These are phyloP conservation scores for Ctena decussata DNA, from an alignment of 2,888 invertebrate species.

Conservation along the genomic window DNA sequence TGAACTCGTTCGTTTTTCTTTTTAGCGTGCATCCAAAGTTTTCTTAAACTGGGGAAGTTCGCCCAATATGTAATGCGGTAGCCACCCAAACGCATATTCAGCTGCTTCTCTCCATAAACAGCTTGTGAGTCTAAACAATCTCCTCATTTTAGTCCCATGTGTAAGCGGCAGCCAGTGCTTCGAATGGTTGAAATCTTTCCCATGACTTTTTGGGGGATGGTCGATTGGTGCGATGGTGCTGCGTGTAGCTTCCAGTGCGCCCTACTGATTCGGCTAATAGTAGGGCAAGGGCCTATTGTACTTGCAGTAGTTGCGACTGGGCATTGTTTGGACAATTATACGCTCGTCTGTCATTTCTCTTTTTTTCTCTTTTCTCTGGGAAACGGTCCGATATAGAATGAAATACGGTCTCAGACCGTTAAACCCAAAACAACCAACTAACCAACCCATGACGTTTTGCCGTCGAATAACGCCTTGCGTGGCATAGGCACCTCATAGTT, in stretches of 20 bases:
- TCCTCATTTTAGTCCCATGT: neutral
- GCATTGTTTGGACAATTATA: too few species aligned
- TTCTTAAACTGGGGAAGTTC: neutral
- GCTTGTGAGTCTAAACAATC: constrained; percentile 1
- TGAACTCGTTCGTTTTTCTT: constrained; percentile 26
- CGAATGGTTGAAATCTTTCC: constrained; percentile 4
- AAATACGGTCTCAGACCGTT: too few species aligned
- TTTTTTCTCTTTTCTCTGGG: too few species aligned
- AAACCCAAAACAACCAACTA: too few species aligned
- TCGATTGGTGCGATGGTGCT: too few species aligned
- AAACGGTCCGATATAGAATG: too few species aligned
- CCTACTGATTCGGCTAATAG: too few species aligned
- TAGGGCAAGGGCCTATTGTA: too few species aligned
- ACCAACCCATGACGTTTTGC: constrained; percentile 10
- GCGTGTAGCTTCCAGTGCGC: too few species aligned
- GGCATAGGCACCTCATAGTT: constrained; percentile 9
- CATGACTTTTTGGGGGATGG: too few species aligned
- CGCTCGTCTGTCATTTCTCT: neutral
- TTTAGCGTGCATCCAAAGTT: constrained; percentile 10
- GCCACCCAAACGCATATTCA: constrained; percentile 3
- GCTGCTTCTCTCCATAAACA: neutral
- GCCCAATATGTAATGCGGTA: neutral
- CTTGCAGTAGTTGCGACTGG: too few species aligned
- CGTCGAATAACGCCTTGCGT: neutral
- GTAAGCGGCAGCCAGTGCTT: neutral